Percentiles rank a stretch among this genome's conserved stretches.
These are phyloP conservation scores for Argya squamiceps DNA, from an alignment of 2,797 vertebrate genomes.

Conservation along the genomic window DNA sequence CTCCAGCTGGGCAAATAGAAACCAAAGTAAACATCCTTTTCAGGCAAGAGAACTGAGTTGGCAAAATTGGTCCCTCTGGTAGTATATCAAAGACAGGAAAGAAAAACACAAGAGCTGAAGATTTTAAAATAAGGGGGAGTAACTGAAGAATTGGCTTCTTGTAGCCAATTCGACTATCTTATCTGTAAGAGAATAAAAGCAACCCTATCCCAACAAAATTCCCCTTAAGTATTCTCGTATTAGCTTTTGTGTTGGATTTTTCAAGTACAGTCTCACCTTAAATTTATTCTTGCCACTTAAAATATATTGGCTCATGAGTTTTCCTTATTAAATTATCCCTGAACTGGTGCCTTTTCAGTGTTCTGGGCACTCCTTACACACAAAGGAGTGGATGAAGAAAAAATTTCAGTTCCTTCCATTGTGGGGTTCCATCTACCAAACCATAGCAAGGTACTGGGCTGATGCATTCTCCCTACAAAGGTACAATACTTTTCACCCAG, in stretches of 20 bases:
- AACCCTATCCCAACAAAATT: background rate
- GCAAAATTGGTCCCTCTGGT: background rate
- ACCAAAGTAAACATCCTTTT: background rate
- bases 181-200: background rate
- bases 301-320: background rate
- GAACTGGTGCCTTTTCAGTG: background rate
- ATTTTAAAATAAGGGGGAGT: background rate
- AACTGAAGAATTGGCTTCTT: background rate
- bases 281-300: background rate
- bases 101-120: background rate
- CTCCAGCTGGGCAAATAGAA: background rate
- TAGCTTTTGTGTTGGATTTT: background rate
- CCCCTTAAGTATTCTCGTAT: accelerated
- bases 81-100: background rate
- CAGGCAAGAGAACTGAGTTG: background rate
- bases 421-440: background rate
- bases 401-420: background rate
- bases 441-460: background rate
- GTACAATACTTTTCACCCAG: background rate
- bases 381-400: background rate
- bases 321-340: background rate
- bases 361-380: background rate
- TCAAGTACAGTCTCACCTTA: background rate
- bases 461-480: background rate
- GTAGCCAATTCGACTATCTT: accelerated